Evolutionary conservation across 2,113 vertebrate genomes (phyloP), one percentile per base, ranked within the genome.

Genomic region (Silurus glanis): DNA sequence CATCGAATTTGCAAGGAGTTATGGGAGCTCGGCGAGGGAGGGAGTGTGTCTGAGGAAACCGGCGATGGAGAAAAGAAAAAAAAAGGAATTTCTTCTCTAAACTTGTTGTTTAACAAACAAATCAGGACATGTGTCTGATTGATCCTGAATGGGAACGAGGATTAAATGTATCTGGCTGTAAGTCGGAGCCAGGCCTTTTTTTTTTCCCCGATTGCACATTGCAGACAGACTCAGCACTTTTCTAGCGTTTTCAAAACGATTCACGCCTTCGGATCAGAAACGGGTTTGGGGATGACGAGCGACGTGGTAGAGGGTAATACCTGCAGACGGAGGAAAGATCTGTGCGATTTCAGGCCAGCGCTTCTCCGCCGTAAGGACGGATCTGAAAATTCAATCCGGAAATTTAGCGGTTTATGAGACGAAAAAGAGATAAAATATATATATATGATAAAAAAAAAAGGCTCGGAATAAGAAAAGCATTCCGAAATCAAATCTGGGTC

Each of bases 161-260:
- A 56, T 0, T 7, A 37, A n/a, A 56, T 17, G 23, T 12, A 75
- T 84, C 86, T 90, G 85, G 90, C 64, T 56, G 85, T 93, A 91
- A 93, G 88, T 92, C 28, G 19, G 78, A 86, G 61, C 62, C 87
- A 90, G 85, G 89, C 86, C 90, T 19, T 78, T 92, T 90, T 92
- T 85, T 37, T 37, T 37, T n/a, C n/a, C 37, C 37, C 91, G 89
- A 93, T 92, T 84, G 90, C 90, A 83, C 91, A 92, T 92, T 93
- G 91, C 92, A 86, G 90, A 62, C 45, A 61, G 83, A 83, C 72
- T 74, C 58, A 66, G 83, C 45, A 75, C 51, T 87, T 88, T 85
- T 75, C 56, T 51, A 25, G 82, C 53, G 76, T 25, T 51, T 37
- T 37, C 71, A 80, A 61, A 78, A 67, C 56, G 19, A 67, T 53